These are phyloP conservation scores for Polyploca ridens DNA, from an alignment of 2,888 invertebrate species.

Conservation along the genomic window DNA sequence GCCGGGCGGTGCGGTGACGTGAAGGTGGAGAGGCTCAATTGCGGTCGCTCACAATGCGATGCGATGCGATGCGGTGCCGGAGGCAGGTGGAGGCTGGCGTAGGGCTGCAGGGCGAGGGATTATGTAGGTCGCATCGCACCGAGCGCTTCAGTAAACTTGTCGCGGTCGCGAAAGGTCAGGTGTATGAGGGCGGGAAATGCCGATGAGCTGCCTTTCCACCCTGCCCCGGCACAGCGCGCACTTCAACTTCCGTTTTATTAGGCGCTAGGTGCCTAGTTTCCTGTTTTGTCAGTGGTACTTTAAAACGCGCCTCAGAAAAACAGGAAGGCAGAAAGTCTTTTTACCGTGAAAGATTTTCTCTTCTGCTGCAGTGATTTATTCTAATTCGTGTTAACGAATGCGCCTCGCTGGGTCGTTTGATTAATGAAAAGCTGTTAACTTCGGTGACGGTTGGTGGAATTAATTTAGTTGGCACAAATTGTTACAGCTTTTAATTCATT, in stretches of 20 bases:
- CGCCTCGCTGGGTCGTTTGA: conserved; percentile 50
- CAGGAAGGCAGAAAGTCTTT: conserved; percentile 41
- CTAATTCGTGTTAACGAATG: conserved; percentile 64
- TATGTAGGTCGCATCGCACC: conserved; percentile 80
- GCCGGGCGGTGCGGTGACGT: conserved; percentile 28
- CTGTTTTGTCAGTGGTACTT: conserved; percentile 51
- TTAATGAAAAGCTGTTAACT: conserved; percentile 60
- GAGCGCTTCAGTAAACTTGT: conserved; percentile 80
- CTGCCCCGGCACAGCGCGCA: conserved; percentile 53
- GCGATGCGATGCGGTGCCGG: conserved; percentile 57
- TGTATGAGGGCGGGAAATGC: conserved; percentile 81
- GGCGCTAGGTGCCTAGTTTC: conserved; percentile 61
- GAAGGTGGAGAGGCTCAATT: conserved; percentile 66
- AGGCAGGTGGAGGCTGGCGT: conserved; percentile 42
- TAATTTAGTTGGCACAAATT: conserved; percentile 47
- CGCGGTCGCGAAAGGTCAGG: conserved; percentile 81
- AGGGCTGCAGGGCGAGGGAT: conserved; percentile 56
- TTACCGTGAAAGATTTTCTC: conserved; percentile 42
- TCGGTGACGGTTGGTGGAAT: conserved; percentile 45
- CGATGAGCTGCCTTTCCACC: conserved; percentile 68
- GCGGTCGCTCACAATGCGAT: conserved; percentile 69
- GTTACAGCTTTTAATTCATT: conserved; percentile 12
- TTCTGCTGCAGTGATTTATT: conserved; percentile 54
- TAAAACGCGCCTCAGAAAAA: conserved; percentile 41
- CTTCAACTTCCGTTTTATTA: conserved; percentile 77